A percentile compares a stretch with the other conserved stretches of the same genome.
Conservation (phyloP, 2,113 vertebrate genomes). For the Nesoenas mayeri region DNA sequence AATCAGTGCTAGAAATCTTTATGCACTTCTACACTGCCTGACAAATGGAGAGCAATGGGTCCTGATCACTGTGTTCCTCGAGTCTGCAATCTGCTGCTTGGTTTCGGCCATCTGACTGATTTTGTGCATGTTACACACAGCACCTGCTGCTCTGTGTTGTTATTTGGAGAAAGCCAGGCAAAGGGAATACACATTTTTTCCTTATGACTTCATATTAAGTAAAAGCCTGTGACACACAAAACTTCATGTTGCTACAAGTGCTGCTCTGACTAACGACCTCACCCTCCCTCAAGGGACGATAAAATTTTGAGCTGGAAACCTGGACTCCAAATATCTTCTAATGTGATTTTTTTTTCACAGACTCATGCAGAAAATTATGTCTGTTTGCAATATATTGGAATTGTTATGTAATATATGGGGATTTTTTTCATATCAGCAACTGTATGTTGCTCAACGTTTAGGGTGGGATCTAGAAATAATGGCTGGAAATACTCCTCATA, state of each 20-base stretch:
- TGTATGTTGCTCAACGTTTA: not conserved
- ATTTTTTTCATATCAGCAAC: not conserved
- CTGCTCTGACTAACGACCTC: constrained; percentile 58
- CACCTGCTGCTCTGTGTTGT: constrained; percentile 54
- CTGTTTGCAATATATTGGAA: not conserved
- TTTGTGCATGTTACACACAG: not conserved
- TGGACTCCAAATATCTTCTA: not conserved
- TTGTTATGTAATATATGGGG: not conserved
- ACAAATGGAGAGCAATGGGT: not conserved
- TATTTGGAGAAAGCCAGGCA: constrained; percentile 19
- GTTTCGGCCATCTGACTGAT: not conserved
- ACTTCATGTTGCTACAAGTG: constrained; percentile 11
- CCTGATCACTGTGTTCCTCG: not conserved
- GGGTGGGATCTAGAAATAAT: not conserved
- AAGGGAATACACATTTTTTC: constrained; percentile 54
- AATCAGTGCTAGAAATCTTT: not conserved
- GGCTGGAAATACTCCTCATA: not conserved
- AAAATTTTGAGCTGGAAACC: constrained; percentile 16
- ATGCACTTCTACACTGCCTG: not conserved
- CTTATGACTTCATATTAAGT: constrained; percentile 59
- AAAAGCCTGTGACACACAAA: constrained; percentile 28
- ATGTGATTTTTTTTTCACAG: not conserved
- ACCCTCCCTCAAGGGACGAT: constrained; percentile 31
- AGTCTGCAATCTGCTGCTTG: constrained; percentile 10
- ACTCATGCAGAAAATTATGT: not conserved